Evolutionary conservation across 1,140 invertebrate genomes (phyloP).

Genomic region (Hydropsyche tenuis): DNA sequence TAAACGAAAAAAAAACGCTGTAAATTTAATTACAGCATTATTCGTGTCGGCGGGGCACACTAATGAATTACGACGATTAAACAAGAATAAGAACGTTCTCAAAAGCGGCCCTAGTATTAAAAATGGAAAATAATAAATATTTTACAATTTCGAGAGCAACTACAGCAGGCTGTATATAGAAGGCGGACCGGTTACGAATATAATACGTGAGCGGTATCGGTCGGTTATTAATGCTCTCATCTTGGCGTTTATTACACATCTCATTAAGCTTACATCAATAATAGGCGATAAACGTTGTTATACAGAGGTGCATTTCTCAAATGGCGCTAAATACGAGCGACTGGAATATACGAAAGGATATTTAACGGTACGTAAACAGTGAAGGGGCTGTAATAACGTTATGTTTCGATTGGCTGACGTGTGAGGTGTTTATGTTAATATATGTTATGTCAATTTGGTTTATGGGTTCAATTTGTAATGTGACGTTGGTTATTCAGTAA

Average conservation of each 20-base stretch:
- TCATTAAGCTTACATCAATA: constrained; percentile 47
- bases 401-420: no score
- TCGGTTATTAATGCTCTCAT: constrained; percentile 43
- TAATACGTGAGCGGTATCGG: not conserved
- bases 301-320: constrained; percentile 24
- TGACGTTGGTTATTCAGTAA: no score
- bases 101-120: not conserved
- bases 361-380: no score
- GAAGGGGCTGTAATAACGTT: no score
- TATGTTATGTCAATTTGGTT: no score
- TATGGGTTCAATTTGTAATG: no score
- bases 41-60: constrained; percentile 30
- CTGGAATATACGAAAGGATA: no score
- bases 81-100: constrained; percentile 2
- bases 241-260: constrained; percentile 46
- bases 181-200: no score
- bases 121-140: constrained; percentile 31
- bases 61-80: constrained; percentile 35
- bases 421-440: no score
- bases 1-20: not conserved
- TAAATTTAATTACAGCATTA: constrained; percentile 43
- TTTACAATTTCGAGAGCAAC: constrained; percentile 1
- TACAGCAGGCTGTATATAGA: constrained; percentile 10
- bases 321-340: not conserved
- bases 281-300: constrained; percentile 38